Conservation (phyloP, 1,140 invertebrate genomes). For the Diorhabda elongata region DNA sequence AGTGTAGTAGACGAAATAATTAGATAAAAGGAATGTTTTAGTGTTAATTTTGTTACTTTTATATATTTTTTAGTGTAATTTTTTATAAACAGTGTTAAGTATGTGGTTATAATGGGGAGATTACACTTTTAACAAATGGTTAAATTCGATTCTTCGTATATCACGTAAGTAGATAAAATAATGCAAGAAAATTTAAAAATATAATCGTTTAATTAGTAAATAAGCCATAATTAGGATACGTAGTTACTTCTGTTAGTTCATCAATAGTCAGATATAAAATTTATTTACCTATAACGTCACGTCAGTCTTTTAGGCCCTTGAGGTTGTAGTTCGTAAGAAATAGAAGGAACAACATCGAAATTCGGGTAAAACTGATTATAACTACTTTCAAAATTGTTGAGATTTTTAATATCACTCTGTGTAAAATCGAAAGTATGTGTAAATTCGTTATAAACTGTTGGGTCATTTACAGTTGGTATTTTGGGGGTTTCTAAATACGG, state of each 20-base stretch:
- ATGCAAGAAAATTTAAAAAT: not conserved
- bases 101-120: not conserved
- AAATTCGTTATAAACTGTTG: not conserved
- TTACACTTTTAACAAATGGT: not conserved
- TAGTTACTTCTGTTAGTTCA: not conserved
- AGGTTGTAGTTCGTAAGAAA: conserved; percentile 33
- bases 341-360: conserved; percentile 27
- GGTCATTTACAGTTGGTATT: not conserved
- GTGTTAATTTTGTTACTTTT: not conserved
- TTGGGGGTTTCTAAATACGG: conserved; percentile 4
- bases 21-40: not conserved
- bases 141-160: not conserved
- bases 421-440: not conserved
- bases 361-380: not conserved
- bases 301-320: conserved; percentile 37
- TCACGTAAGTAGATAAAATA: not conserved
- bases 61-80: not conserved
- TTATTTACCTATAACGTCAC: conserved; percentile 10
- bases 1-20: not conserved
- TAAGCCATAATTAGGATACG: not conserved
- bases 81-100: not conserved
- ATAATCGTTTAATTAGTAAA: not conserved
- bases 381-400: not conserved
- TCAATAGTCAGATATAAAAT: not conserved
- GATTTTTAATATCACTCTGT: not conserved